Conservation (phyloP, 2,888 invertebrate genomes). For the Lasioglossum figueresi region DNA sequence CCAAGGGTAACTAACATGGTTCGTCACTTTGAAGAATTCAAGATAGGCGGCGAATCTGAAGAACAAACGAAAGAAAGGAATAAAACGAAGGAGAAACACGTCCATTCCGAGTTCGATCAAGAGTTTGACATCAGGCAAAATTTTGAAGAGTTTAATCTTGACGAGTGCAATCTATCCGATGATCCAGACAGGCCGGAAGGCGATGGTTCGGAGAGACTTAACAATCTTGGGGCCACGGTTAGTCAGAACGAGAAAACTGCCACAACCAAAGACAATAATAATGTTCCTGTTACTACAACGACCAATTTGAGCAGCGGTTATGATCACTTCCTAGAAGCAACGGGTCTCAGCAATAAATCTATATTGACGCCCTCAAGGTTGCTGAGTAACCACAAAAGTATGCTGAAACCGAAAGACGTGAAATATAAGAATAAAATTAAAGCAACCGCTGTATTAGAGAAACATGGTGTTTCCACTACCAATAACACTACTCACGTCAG, state of each 20-base stretch:
- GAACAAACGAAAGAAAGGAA: conserved; percentile 61
- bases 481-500: conserved; percentile 78
- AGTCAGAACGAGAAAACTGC: conserved; percentile 82
- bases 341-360: conserved; percentile 92
- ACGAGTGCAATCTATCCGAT: conserved; percentile 88
- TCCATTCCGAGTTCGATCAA: conserved; percentile 71
- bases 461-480: conserved; percentile 81
- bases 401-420: conserved; percentile 91
- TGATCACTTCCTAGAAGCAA: conserved; percentile 91
- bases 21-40: conserved; percentile 82
- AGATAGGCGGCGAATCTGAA: conserved; percentile 78
- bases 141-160: conserved; percentile 92
- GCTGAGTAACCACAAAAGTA: conserved; percentile 90
- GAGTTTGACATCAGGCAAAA: conserved; percentile 90
- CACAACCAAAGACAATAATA: conserved; percentile 82
- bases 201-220: conserved; percentile 80
- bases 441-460: conserved; percentile 85
- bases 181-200: conserved; percentile 80
- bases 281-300: conserved; percentile 76
- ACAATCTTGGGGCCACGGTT: conserved; percentile 79
- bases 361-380: conserved; percentile 88
- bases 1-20: conserved; percentile 81
- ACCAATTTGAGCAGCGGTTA: conserved; percentile 85
- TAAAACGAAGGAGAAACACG: conserved; percentile 71
- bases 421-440: conserved; percentile 90